These are phyloP conservation scores for Trypoxylon attenuatum DNA, from an alignment of 2,888 invertebrate genomes.

Conservation along the genomic window DNA sequence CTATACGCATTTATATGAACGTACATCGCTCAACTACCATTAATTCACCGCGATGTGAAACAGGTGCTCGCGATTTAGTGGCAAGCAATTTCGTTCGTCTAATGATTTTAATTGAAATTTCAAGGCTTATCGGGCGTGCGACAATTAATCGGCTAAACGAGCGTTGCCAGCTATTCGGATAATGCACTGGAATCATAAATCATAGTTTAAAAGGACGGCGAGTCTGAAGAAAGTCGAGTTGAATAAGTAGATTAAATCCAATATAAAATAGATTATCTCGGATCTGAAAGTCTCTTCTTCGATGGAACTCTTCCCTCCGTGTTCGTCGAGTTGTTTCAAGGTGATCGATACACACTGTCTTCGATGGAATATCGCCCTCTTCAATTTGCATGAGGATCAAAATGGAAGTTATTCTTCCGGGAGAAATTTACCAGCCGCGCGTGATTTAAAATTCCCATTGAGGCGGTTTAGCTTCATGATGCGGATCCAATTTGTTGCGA, in stretches of 20 bases:
- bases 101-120: constrained; percentile 1
- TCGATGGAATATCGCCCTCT: no score
- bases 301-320: constrained; percentile 14
- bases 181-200: constrained; percentile 43
- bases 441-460: no score
- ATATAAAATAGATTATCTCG: constrained; percentile 50
- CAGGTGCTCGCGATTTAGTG: neutral
- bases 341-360: constrained; percentile 19
- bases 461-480: no score
- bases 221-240: constrained; percentile 31
- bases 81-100: neutral
- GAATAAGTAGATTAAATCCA: constrained; percentile 53
- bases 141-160: constrained; percentile 44
- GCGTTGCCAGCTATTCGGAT: constrained; percentile 19
- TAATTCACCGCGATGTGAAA: no score
- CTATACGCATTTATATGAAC: no score
- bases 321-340: constrained; percentile 26
- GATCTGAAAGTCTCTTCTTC: constrained; percentile 24
- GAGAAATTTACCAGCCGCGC: no score
- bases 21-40: no score
- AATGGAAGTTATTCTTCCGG: no score
- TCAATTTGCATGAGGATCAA: no score
- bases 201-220: constrained; percentile 42
- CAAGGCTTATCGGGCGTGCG: constrained; percentile 15
- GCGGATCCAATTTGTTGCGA: no score